A percentile compares a stretch with the other conserved stretches of the same genome.
Evolutionary conservation across 1,140 invertebrate species (phyloP).

Genomic region (Macrosteles quadrilineatus): DNA sequence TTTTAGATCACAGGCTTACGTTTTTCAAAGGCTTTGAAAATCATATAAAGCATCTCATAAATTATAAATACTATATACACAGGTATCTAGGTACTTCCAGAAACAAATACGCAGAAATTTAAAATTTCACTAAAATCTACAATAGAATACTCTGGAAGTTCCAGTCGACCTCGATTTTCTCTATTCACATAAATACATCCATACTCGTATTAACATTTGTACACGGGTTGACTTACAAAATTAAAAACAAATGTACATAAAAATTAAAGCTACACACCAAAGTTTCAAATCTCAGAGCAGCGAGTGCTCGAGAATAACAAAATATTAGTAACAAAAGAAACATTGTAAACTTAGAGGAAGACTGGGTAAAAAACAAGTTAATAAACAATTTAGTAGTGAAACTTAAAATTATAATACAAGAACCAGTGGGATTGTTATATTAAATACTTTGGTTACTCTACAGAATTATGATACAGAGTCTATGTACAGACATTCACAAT

Average conservation of each 20-base stretch:
- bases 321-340: slow-evolving; percentile 25
- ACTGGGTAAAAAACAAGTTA: slow-evolving; percentile 19
- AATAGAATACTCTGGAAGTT: neutral
- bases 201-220: slow-evolving; percentile 14
- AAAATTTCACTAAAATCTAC: neutral
- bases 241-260: slow-evolving; percentile 33
- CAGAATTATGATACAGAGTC: neutral
- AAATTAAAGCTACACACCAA: slow-evolving; percentile 36
- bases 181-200: slow-evolving; percentile 19
- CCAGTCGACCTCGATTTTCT: neutral
- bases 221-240: slow-evolving; percentile 21
- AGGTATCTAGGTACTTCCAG: neutral
- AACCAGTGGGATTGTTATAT: neutral
- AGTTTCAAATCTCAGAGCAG: slow-evolving; percentile 12
- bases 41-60: neutral
- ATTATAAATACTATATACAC: slow-evolving; percentile 11
- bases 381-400: slow-evolving; percentile 15
- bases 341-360: slow-evolving; percentile 5
- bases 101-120: neutral
- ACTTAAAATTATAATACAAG: slow-evolving; percentile 16
- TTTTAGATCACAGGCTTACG: neutral
- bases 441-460: slow-evolving; percentile 20
- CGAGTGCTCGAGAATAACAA: neutral
- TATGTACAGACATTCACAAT: neutral
- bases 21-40: neutral